Evolutionary conservation across 2,113 vertebrate species (phyloP).

Genomic region (Prinia subflava): DNA sequence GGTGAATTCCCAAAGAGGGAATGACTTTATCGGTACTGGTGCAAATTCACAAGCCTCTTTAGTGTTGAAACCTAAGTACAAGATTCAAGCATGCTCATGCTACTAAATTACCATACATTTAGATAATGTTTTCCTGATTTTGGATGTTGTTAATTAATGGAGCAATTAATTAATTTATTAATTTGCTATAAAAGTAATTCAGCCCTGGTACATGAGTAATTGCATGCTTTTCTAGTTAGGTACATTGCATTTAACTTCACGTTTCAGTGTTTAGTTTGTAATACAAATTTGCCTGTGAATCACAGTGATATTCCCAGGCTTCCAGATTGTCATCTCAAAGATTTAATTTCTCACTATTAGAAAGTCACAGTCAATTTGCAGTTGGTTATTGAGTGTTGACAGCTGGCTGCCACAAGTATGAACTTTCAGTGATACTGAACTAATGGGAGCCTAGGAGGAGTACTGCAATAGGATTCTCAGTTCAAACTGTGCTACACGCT

Average conservation of each 20-base stretch:
- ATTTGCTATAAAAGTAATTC: neutral
- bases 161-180: neutral
- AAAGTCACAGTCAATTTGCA: slow-evolving; percentile 23
- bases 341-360: slow-evolving; percentile 25
- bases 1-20: neutral
- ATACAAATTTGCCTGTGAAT: neutral
- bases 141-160: neutral
- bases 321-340: neutral
- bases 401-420: neutral
- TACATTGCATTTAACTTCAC: neutral
- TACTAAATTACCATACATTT: neutral
- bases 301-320: neutral
- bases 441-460: neutral
- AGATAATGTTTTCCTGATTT: neutral
- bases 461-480: neutral
- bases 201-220: neutral
- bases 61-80: neutral
- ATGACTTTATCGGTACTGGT: neutral
- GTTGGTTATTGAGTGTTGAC: slow-evolving; percentile 1
- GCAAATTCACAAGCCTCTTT: neutral
- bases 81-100: neutral
- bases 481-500: neutral
- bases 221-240: neutral
- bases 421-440: slow-evolving; percentile 4
- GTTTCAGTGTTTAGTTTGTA: neutral